Base-by-base conservation (phyloP, 1,140 invertebrate species). In the Plutomurus gul region DNA sequence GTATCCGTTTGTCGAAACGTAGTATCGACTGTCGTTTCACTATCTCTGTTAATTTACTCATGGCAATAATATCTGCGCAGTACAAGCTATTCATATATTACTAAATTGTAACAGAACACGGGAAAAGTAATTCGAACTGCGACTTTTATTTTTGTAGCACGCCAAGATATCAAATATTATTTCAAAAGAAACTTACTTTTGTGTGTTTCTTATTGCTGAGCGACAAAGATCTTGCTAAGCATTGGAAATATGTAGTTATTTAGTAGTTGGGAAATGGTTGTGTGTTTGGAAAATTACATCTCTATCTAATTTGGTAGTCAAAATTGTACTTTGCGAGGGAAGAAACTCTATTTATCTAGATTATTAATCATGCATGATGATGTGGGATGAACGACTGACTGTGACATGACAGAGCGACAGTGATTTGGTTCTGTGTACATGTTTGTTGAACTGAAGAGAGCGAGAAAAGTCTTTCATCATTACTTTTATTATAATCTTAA, bases 231-330 rank as follows among this genome's bases (percentile, higher is more conserved):
- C 8, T 7, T 43, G 36, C 37, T 33, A 25, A 3, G 40, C 6
- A 30, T 30, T 20, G 8, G 37, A 43, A 25, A 43, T 73, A n/a
- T 73, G 36, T 18, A 39, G 43, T 49, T 65, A 30, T 30, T 33
- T 33, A 65, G 56, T 11, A 22, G 47, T 65, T 65, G 56, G 49
- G 73, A 51, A 51, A 75, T 74, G 49, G 49, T 7, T 22, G 18
- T n/a, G 7, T 22, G 16, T 47, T 25, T 10, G 25, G 70, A 73
- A 73, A 73, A 73, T 73, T 18, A 22, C 72, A 37, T 75, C 27
- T 40, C 25, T 40, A 5, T 43, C 43, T 77, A 46, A 77, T 77
- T 77, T 77, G 76, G 60, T 71, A 77, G 76, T 77, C 76, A 43
- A 72, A 72, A 71, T 36, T 47, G 27, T 72, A 33, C 36, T 16